Evolutionary conservation across 2,113 vertebrate genomes (phyloP).

Genomic region (human): GRCh38 chr20:8754501-8755000

Average conservation of each 20-base stretch:
- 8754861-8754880: not conserved
- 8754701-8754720: not conserved
- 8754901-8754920: not conserved
- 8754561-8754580: not conserved
- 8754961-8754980: not conserved
- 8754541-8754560: not conserved
- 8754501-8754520: not conserved
- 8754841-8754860: not conserved
- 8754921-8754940: not conserved
- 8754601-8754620: not conserved
- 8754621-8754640: not conserved
- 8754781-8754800: not conserved
- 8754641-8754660: not conserved
- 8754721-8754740: not conserved
- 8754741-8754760: not conserved
- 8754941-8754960: not conserved
- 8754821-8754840: not conserved
- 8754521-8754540: not conserved
- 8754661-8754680: not conserved
- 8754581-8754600: not conserved
- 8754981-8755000: not conserved
- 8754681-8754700: not conserved
- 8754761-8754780: not conserved
- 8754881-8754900: not conserved
- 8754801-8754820: not conserved